phyloP scores from a whole-genome alignment of 2,797 vertebrate genomes.

The Coccyzus lansbergi region DNA sequence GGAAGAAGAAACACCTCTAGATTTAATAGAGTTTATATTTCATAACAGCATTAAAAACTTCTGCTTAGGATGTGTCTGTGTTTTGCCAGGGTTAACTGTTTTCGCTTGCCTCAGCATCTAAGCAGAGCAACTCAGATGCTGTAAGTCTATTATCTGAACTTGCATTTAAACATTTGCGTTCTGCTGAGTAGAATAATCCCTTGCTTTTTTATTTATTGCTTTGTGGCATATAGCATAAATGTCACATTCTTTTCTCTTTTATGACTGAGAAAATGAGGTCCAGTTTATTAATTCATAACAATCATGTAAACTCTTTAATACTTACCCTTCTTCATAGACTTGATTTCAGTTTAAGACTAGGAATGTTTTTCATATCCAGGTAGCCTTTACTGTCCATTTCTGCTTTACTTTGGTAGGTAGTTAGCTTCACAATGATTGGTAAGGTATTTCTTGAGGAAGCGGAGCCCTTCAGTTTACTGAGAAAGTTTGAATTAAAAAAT shows the following conservation, averaged over 20 bases:
- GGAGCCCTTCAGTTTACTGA: background rate
- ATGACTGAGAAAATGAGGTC: background rate
- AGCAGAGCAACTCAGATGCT: background rate
- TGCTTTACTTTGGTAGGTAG: background rate
- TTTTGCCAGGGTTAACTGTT: background rate
- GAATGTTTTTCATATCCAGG: background rate
- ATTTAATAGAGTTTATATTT: background rate
- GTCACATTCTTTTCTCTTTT: background rate
- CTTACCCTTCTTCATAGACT: background rate
- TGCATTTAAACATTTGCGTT: background rate
- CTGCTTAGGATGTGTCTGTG: background rate
- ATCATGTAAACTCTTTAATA: background rate
- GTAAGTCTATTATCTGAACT: background rate
- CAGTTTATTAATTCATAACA: background rate
- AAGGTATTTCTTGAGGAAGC: background rate
- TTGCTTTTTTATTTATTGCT: background rate
- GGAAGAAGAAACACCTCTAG: background rate
- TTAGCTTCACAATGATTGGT: background rate
- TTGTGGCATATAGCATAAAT: background rate
- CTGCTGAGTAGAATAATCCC: background rate
- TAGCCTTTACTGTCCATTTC: background rate
- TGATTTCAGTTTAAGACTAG: background rate
- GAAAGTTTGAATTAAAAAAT: background rate
- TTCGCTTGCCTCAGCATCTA: background rate
- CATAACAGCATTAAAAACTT: background rate